Evolutionary conservation across 2,888 invertebrate species (phyloP), one percentile per base, ranked within the genome.

Genomic region (Lysandra bellargus): DNA sequence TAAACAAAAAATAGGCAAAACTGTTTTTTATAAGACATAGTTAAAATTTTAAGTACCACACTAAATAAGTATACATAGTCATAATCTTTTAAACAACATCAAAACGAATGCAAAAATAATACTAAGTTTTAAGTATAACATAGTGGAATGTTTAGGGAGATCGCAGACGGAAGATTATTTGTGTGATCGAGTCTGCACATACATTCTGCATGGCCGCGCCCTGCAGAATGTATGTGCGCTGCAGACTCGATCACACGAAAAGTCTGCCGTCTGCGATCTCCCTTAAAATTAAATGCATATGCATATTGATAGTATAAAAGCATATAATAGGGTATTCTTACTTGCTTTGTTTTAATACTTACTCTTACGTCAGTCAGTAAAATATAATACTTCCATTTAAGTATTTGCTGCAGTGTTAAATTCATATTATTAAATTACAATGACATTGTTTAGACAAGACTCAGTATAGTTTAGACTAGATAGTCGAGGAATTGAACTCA

Each of bases 61-160:
- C 9, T 12, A 12, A 49, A 49, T 49, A 49, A n/a, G 4, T 30
- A 69, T 23, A 12, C 12, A 61, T 23, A 23, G 1, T 4, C 1
- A 30, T 1, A 30, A 69, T 61, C 61, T 61, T 61, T 17, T 12
- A 17, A n/a, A n/a, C n/a, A 57, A 61, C n/a, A n/a, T 61, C n/a
- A 33, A 33, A 64, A 9, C 23, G n/a, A 61, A 61, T 23, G 61
- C 60, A 60, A 61, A 64, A 64, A 64, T 64, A 64, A 64, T 64
- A 12, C 30, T 30, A 12, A 33, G 2, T 61, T n/a, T 6, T 61
- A 61, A 4, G 30, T 7, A 64, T 64, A 64, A 64, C 33, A 69
- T 37, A 33, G 69, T 69, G 37, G 33, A 69, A 37, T 69, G 69
- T 69, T 69, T 33, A 23, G 23, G 23, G 23, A 23, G 23, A 23